Evolutionary conservation across 2,888 invertebrate genomes (phyloP), one percentile per base, ranked within the genome.

Genomic region (Drosophila mimetica): DNA sequence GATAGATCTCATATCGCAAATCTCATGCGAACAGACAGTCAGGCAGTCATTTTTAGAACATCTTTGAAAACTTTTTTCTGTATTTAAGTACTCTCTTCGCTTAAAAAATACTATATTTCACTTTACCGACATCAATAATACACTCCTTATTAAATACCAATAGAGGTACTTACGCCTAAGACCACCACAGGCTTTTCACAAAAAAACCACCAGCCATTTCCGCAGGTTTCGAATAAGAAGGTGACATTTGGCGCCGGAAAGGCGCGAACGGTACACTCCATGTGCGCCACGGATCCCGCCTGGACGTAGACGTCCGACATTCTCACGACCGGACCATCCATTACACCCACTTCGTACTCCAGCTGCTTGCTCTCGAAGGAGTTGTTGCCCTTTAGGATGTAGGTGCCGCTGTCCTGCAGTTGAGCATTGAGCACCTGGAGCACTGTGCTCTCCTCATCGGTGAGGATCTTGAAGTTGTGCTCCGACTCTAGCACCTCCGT

Each of bases 381-480:
- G 79, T 94, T 94, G 6, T 86, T 88, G 0, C 93, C 95, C 36
- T 91, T 90, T 4, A 95, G 89, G 0, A 91, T 89, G 84, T 95
- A 95, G 16, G 87, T 87, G n/a, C 95, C 95, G 66, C 92, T 93
- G 86, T 95, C 94, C 4, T 85, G 75, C 4, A 94, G 86, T 20
- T 90, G 90, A 0, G 94, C 90, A 47, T 92, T 90, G 13, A 90
- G 91, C 25, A 95, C 93, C 66, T 90, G 91, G 16, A 95, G 81
- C 11, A 90, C 79, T 0, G 87, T 79, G 44, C 79, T 78, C 2
- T 47, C 4, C 42, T 89, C 76, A 25, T 88, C 87, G 54, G 41
- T 79, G n/a, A 57, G 79, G 16, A 86, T 83, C 16, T 82, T 83
- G 76, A 85, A 90, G 78, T 89, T 90, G 37, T 52, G 60, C 64